Percentiles rank a stretch among this genome's conserved stretches.
phyloP scores from a whole-genome alignment of 2,113 vertebrate species.

The Furnarius figulus region DNA sequence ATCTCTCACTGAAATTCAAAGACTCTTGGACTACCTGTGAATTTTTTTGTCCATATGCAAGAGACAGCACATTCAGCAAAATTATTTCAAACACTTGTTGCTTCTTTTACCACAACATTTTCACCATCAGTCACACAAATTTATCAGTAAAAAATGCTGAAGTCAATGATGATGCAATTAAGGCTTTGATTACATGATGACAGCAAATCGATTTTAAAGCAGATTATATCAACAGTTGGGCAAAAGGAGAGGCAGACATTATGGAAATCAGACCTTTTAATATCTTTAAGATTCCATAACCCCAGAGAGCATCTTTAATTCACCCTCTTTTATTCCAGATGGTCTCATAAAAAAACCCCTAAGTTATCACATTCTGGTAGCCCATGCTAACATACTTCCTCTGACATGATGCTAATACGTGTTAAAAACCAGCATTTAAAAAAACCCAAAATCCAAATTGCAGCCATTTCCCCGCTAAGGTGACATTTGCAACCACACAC shows the following conservation, averaged over 20 bases:
- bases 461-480: neutral
- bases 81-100: neutral
- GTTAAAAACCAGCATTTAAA: neutral
- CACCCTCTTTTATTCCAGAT: slow-evolving; percentile 60
- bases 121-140: neutral
- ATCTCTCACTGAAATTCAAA: neutral
- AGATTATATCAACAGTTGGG: slow-evolving; percentile 70
- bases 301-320: slow-evolving; percentile 61
- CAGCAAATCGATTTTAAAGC: slow-evolving; percentile 67
- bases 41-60: neutral
- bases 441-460: neutral
- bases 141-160: slow-evolving; percentile 42
- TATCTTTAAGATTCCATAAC: slow-evolving; percentile 61
- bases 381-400: slow-evolving; percentile 9
- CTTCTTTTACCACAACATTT: slow-evolving; percentile 12
- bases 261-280: slow-evolving; percentile 64
- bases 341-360: slow-evolving; percentile 15
- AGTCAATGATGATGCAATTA: slow-evolving; percentile 69
- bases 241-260: slow-evolving; percentile 59
- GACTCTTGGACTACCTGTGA: neutral
- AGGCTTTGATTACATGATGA: slow-evolving; percentile 63
- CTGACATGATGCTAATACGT: neutral
- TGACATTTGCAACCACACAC: neutral
- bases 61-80: neutral
- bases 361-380: slow-evolving; percentile 42